Conservation (phyloP, 2,113 vertebrate species). For the Rhadina sibilatrix region DNA sequence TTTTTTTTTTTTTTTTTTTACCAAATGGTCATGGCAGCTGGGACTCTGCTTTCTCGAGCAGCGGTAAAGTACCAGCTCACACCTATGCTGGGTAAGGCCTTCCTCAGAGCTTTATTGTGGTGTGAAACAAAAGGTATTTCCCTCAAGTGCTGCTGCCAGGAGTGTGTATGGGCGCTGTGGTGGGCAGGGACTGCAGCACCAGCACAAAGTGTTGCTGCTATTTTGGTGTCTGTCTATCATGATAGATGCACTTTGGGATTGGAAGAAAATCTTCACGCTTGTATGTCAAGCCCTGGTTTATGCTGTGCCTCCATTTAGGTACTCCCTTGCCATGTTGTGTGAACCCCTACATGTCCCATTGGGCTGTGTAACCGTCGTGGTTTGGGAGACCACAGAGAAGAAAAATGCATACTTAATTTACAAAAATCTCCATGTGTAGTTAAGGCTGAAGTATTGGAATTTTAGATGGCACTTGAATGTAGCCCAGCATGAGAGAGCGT, state of each 20-base stretch:
- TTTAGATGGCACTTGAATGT: background rate
- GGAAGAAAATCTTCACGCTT: background rate
- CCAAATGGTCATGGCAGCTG: background rate
- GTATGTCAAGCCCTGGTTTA: background rate
- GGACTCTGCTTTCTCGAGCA: background rate
- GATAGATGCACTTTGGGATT: background rate
- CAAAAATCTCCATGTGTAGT: background rate
- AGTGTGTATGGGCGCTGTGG: background rate
- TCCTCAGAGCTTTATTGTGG: background rate
- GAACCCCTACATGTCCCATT: rapidly evolving
- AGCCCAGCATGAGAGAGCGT: background rate
- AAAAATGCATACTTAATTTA: background rate
- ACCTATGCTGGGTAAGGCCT: background rate
- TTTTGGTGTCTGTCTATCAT: background rate
- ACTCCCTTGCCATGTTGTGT: background rate
- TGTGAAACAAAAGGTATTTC: conserved; percentile 2
- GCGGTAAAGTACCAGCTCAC: background rate
- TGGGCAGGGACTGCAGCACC: background rate
- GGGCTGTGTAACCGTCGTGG: background rate
- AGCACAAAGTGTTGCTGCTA: background rate
- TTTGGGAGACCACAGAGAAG: background rate
- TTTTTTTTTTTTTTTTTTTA: background rate
- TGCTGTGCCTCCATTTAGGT: background rate
- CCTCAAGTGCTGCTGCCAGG: background rate
- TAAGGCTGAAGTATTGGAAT: background rate